Evolutionary conservation across 2,113 vertebrate genomes (phyloP).

Genomic region (Aptenodytes patagonicus): DNA sequence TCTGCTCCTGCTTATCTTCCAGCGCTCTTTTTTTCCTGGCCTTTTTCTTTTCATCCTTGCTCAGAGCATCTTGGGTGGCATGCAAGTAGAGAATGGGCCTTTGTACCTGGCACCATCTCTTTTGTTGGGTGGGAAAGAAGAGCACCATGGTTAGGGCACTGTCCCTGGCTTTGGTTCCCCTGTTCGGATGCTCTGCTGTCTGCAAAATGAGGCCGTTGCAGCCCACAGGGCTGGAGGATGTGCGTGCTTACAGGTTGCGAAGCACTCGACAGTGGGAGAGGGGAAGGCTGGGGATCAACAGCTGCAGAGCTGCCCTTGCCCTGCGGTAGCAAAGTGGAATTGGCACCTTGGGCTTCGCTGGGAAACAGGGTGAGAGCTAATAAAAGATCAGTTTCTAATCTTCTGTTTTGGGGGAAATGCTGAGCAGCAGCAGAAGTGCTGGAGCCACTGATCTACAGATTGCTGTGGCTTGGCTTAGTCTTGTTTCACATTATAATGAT

Average conservation of each 20-base stretch:
- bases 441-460: conserved; percentile 15
- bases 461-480: conserved; percentile 39
- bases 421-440: conserved; percentile 32
- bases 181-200: background rate
- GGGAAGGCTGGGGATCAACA: background rate
- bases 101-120: background rate
- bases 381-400: conserved; percentile 44
- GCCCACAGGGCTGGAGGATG: background rate
- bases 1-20: background rate
- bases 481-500: conserved; percentile 38
- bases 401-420: background rate
- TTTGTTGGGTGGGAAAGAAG: background rate
- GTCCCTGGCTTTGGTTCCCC: background rate
- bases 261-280: fast-evolving
- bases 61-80: background rate
- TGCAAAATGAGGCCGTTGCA: background rate
- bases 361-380: background rate
- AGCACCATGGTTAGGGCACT: background rate
- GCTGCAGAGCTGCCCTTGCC: conserved; percentile 25
- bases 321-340: background rate
- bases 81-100: background rate
- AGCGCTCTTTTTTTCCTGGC: background rate
- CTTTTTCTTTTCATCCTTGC: background rate
- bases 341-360: background rate
- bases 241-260: background rate